Evolutionary conservation across 1,140 invertebrate species (phyloP), one percentile per base, ranked within the genome.

Genomic region (Stegodyphus mimosarum): DNA sequence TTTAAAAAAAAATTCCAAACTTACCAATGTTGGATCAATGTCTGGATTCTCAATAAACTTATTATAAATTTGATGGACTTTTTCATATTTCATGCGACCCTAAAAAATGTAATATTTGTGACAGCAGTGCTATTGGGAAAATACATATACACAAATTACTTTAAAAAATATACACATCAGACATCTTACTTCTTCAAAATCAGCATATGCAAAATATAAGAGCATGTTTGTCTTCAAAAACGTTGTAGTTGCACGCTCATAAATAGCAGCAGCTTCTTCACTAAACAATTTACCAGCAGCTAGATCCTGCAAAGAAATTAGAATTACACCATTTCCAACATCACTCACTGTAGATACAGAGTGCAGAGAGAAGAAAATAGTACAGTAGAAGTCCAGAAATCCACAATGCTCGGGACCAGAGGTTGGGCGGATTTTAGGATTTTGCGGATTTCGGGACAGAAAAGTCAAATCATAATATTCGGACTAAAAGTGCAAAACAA

Each of bases 141-240:
- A 80, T 18, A 50, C 18, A 73, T 17, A n/a, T 52, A 33, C 11
- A 80, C 15, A 64, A 60, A 18, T 13, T 11, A 33, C 33, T 33
- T 33, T 33, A 33, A 33, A n/a, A 33, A 33, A 33, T 33, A 33
- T 33, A 33, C 33, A 33, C 33, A 33, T 33, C 33, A 33, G 6
- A 76, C 9, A 17, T 72, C 53, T 9, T 87, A 92, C 91, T 92
- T 99, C 98, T 92, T 99, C 98, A 90, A 99, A 99, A 91, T 99
- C 99, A 2, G 98, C 97, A 90, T 99, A 98, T 0, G 98, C 97
- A 92, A 99, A 99, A 90, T 99, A 98, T 6, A 99, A 90, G 17
- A 99, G 91, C 91, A 97, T 96, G 90, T 97, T 99, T 88, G 95
- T 95, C 64, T 95, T 96, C 67, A 99, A 93, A 4, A 98, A 93